phyloP scores from a whole-genome alignment of 2,113 vertebrate genomes.

The Percina caprodes region DNA sequence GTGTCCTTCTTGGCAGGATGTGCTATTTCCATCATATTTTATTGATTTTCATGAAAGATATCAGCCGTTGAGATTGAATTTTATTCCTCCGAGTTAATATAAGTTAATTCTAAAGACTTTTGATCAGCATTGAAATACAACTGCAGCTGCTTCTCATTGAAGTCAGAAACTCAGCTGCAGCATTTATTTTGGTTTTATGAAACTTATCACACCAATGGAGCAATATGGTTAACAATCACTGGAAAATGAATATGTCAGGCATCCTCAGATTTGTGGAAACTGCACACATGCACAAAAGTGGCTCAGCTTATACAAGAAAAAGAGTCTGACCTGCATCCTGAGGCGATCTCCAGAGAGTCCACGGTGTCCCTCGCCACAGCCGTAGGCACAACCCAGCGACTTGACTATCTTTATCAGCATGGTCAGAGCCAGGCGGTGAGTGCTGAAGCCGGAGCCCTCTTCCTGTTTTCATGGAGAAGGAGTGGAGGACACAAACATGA shows the following conservation, averaged over 20 bases:
- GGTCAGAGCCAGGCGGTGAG: slow-evolving; percentile 94
- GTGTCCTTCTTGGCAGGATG: not conserved
- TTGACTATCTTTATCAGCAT: slow-evolving; percentile 99
- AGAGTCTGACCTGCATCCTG: slow-evolving; percentile 91
- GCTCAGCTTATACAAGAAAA: not conserved
- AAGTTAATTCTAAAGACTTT: slow-evolving; percentile 9
- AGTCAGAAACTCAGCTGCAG: not conserved
- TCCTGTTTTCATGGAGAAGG: slow-evolving; percentile 80
- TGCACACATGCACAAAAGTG: not conserved
- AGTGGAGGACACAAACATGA: not conserved
- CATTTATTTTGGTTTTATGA: slow-evolving; percentile 35
- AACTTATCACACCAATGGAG: slow-evolving; percentile 9
- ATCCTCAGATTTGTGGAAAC: not conserved
- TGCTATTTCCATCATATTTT: slow-evolving; percentile 8
- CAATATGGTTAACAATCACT: slow-evolving; percentile 21
- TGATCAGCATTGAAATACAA: slow-evolving; percentile 5
- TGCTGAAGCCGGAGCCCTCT: slow-evolving; percentile 87
- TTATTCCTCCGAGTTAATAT: not conserved
- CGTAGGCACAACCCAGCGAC: slow-evolving; percentile 97
- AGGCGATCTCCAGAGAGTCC: slow-evolving; percentile 97
- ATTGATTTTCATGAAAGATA: slow-evolving; percentile 11
- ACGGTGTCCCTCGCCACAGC: slow-evolving; percentile 98
- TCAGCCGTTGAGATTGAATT: not conserved
- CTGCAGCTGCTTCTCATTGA: slow-evolving; percentile 2
- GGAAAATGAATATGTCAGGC: not conserved